phyloP scores from a whole-genome alignment of 2,113 vertebrate genomes.

The Aramus guarauna region DNA sequence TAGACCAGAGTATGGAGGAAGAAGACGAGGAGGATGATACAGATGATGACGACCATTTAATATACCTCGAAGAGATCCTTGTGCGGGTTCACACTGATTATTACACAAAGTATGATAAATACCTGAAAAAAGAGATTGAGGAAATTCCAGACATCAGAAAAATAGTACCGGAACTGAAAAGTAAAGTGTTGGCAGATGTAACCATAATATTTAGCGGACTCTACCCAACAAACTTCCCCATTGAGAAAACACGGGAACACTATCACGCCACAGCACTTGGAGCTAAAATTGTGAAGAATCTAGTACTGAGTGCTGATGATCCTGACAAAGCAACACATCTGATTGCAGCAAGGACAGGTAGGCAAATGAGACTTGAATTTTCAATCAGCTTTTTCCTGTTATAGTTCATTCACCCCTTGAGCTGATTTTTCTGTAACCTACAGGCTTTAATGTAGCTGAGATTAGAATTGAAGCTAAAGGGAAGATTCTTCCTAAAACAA shows the following conservation, averaged over 20 bases:
- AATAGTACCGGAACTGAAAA: slow-evolving; percentile 92
- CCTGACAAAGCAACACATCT: slow-evolving; percentile 87
- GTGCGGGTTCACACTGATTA: slow-evolving; percentile 90
- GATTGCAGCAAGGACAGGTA: slow-evolving; percentile 90
- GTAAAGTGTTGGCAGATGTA: slow-evolving; percentile 83
- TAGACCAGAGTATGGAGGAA: slow-evolving; percentile 93
- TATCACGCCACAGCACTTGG: slow-evolving; percentile 93
- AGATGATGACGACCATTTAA: slow-evolving; percentile 91
- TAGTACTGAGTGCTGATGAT: slow-evolving; percentile 79
- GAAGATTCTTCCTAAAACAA: not conserved
- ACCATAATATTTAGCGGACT: slow-evolving; percentile 91
- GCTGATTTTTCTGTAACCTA: not conserved
- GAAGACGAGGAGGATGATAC: slow-evolving; percentile 85
- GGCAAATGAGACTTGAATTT: not conserved
- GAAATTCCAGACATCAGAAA: slow-evolving; percentile 90
- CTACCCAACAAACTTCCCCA: slow-evolving; percentile 92
- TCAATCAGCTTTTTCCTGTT: not conserved
- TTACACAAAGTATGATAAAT: slow-evolving; percentile 86
- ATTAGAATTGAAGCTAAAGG: not conserved
- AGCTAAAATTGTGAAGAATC: slow-evolving; percentile 83
- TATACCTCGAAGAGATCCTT: slow-evolving; percentile 94
- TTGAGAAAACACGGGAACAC: slow-evolving; percentile 91
- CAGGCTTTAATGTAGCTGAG: not conserved
- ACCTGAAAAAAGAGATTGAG: slow-evolving; percentile 74
- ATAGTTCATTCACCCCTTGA: not conserved